Percentiles rank a stretch among this genome's conserved stretches.
Conservation (phyloP, 2,888 invertebrate genomes). For the Hirtodrosophila confusa region DNA sequence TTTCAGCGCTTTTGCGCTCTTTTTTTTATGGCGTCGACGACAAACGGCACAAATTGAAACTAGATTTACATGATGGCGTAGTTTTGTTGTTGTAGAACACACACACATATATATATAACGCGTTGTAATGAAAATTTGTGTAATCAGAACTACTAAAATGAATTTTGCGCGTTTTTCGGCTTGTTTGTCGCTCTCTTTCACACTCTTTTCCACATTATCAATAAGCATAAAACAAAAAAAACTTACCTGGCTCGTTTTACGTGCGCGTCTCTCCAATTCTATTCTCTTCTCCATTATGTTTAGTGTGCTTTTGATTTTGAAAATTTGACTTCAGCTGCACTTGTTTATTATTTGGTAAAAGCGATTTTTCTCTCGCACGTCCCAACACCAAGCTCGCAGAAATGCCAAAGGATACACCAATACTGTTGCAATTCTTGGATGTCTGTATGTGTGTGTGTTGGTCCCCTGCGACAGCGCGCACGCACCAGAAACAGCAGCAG, state of each 20-base stretch:
- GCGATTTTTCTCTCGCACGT: constrained; percentile 49
- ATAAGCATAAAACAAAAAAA: constrained; percentile 28
- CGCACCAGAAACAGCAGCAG: constrained; percentile 65
- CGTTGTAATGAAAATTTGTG: constrained; percentile 45
- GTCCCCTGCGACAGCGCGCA: constrained; percentile 75
- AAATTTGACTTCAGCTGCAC: constrained; percentile 38
- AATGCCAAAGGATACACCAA: constrained; percentile 70
- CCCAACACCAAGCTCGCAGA: constrained; percentile 61
- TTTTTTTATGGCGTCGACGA: constrained; percentile 60
- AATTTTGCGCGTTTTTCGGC: constrained; percentile 58
- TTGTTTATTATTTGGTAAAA: constrained; percentile 61
- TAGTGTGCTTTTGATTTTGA: constrained; percentile 34
- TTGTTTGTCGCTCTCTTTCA: constrained; percentile 10
- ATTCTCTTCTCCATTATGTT: constrained; percentile 95
- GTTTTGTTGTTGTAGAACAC: constrained; percentile 48
- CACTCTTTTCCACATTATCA: constrained; percentile 16
- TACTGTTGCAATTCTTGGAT: constrained; percentile 32
- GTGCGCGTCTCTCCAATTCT: constrained; percentile 96
- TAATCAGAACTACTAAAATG: constrained; percentile 34
- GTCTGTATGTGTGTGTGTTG: constrained; percentile 41
- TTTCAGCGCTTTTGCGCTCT: constrained; percentile 47
- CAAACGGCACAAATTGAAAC: constrained; percentile 64
- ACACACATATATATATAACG: constrained; percentile 21
- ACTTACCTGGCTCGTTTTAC: constrained; percentile 94
- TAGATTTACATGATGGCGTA: constrained; percentile 71